Percentiles rank a stretch among this genome's conserved stretches.
phyloP scores from a whole-genome alignment of 2,797 vertebrate genomes.

The Craterocephalus amniculus region DNA sequence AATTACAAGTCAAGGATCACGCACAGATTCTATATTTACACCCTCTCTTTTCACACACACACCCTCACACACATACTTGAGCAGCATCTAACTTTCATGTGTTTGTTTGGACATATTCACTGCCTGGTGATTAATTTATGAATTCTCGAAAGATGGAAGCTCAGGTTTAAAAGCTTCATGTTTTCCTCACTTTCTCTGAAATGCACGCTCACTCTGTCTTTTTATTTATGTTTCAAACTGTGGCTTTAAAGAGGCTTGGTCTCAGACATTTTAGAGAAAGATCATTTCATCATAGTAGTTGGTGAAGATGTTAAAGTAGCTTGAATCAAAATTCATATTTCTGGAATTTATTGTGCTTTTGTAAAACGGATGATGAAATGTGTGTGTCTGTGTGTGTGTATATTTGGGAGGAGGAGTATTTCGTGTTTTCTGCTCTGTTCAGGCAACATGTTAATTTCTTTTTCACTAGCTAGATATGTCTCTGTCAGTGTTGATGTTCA shows the following conservation, averaged over 20 bases:
- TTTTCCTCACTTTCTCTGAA: constrained; percentile 63
- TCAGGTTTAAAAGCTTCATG: constrained; percentile 70
- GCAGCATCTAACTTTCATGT: constrained; percentile 76
- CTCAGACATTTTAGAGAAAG: neutral
- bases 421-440: neutral
- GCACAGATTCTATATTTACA: constrained; percentile 61
- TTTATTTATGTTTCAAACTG: constrained; percentile 14
- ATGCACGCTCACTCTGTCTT: constrained; percentile 66
- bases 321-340: neutral
- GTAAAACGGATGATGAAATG: neutral
- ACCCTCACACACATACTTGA: constrained; percentile 22
- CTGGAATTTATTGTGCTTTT: too few species aligned
- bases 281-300: neutral
- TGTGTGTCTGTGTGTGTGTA: too few species aligned
- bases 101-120: constrained; percentile 78
- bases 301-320: neutral
- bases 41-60: constrained; percentile 25
- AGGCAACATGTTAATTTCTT: neutral
- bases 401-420: too few species aligned
- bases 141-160: constrained; percentile 73
- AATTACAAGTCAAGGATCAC: constrained; percentile 81
- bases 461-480: neutral
- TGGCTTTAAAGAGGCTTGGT: constrained; percentile 15
- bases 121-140: constrained; percentile 79
- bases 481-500: too few species aligned